Evolutionary conservation across 2,888 invertebrate genomes (phyloP).

Genomic region (Sabatieria punctata): DNA sequence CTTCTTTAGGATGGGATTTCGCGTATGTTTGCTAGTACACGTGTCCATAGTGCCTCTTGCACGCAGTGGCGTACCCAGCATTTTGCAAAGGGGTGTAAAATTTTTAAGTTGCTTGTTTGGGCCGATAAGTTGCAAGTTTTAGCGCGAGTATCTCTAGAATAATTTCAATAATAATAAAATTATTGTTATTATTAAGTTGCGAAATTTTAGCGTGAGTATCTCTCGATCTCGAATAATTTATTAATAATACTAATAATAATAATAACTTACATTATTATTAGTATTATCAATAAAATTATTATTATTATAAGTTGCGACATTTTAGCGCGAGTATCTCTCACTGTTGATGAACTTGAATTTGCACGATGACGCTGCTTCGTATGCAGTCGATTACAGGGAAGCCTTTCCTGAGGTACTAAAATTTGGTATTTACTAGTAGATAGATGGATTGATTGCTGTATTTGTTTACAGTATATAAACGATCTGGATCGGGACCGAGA

Average conservation of each 20-base stretch:
- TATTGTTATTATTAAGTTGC: too few species aligned
- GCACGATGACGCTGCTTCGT: constrained; percentile 40
- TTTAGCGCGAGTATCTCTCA: constrained; percentile 33
- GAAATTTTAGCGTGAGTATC: constrained; percentile 27
- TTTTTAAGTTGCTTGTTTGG: too few species aligned
- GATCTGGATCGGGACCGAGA: constrained; percentile 76
- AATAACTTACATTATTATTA: neutral
- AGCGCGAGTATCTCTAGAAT: too few species aligned
- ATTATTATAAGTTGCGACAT: constrained; percentile 6
- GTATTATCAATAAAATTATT: too few species aligned
- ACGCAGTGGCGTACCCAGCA: too few species aligned
- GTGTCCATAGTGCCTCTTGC: too few species aligned
- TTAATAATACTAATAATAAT: neutral
- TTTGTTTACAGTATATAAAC: constrained; percentile 58
- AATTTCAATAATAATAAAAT: constrained; percentile 46
- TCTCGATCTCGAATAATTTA: constrained; percentile 30
- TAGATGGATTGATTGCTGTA: neutral
- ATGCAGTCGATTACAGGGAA: constrained; percentile 85
- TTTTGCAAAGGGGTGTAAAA: too few species aligned
- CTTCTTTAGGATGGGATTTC: constrained; percentile 35
- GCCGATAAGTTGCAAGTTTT: constrained; percentile 59
- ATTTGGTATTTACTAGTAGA: neutral
- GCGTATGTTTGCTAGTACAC: constrained; percentile 28
- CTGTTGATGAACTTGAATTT: constrained; percentile 36
- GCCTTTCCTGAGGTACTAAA: constrained; percentile 49